Evolutionary conservation across 64 coral and sea anemone species (phyloP), one percentile per base, ranked within the genome.

Genomic region (Anthopleura sola): DNA sequence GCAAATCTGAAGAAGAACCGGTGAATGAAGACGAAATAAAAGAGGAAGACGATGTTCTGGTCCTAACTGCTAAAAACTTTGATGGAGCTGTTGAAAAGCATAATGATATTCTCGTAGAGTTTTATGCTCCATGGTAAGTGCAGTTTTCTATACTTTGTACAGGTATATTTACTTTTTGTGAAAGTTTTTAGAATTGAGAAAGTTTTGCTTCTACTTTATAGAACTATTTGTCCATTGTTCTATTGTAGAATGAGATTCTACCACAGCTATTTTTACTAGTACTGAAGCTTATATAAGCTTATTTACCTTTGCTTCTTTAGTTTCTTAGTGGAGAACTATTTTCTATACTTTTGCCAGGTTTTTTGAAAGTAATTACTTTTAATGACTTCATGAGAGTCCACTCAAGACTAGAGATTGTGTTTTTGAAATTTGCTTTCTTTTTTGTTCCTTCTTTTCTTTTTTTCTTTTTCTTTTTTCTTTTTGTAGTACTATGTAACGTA

Each of bases 81-180:
- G 95, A 98, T 68, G 82, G 86, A 55, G 78, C 87, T 44, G 75
- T 98, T 33, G 92, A 98, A 39, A 88, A 98, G 8, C 71, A 94
- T 29, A 90, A 94, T 60, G 60, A 91, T 66, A 79, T 98, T 15
- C 92, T 98, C 8, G 92, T 98, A 36, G 95, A 98, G 57, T 98
- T 98, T 84, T 98, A 94, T 86, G 95, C 95, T 23, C 95, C 95
- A 18, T 98, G 95, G 95, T 98, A 84, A 84, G 95, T 91, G 33
- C 33, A 83, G 82, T 83, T 83, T 33, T 83, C 17, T 57, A 5
- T 56, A 49, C 28, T 26, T 33, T 47, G 24, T 48, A 18, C 76
- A 79, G 20, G 24, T 44, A 38, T 71, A 34, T 79, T 79, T 44
- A 44, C 8, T 79, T 79, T 33, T 46, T 47, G 24, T 34, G 15